phyloP scores from a whole-genome alignment of 2,113 vertebrate genomes.

The Acinonyx jubatus region DNA sequence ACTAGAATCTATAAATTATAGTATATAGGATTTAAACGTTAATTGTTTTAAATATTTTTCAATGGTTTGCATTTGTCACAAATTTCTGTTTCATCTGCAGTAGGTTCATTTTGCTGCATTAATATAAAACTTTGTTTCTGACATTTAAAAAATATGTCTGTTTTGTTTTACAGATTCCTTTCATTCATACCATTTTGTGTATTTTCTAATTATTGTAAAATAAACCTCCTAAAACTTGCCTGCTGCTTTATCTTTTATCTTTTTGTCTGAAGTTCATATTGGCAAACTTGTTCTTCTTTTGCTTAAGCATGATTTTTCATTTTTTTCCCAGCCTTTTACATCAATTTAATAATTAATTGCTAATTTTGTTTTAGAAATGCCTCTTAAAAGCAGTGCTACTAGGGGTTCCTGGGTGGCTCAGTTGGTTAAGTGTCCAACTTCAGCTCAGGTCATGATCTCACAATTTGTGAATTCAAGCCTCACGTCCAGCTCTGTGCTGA shows the following conservation, averaged over 20 bases:
- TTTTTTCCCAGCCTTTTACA: neutral
- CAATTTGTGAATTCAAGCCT: no score
- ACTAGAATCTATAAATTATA: neutral
- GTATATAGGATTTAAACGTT: neutral
- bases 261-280: neutral
- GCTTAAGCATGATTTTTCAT: neutral
- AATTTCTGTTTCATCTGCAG: neutral
- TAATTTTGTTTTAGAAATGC: conserved; percentile 28
- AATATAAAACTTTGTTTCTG: neutral
- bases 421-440: no score
- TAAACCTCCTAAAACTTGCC: neutral
- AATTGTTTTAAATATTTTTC: neutral
- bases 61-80: neutral
- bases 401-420: no score
- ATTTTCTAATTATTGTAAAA: neutral
- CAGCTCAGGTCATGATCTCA: no score
- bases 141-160: neutral
- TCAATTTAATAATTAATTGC: neutral
- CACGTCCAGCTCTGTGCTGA: no score
- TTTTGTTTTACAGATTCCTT: neutral
- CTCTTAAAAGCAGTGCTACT: neutral
- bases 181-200: neutral
- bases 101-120: neutral
- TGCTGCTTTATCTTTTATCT: neutral
- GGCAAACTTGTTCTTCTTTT: neutral